Percentiles rank a stretch among this genome's conserved stretches.
phyloP scores from a whole-genome alignment of 1,140 invertebrate genomes.

The Chionoecetes opilio region DNA sequence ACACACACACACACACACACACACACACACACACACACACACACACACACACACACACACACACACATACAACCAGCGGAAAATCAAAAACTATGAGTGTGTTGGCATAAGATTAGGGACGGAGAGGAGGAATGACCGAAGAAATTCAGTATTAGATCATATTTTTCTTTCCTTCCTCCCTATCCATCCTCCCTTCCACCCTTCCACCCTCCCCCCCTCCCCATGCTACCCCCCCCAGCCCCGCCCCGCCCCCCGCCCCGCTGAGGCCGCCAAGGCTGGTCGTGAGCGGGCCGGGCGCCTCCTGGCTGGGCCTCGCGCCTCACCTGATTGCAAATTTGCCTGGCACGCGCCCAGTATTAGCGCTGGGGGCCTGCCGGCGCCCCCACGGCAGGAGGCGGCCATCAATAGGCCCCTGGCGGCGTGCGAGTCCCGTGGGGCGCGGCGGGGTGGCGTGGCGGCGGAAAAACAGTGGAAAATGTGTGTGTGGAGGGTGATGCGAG shows the following conservation, averaged over 20 bases:
- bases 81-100: no score
- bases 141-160: constrained; percentile 31
- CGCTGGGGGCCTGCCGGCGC: background rate
- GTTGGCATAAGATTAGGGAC: background rate
- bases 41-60: constrained; percentile 25
- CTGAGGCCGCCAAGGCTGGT: constrained; percentile 13
- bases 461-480: background rate
- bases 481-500: background rate
- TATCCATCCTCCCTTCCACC: background rate
- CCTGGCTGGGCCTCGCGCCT: background rate
- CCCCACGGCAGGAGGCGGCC: background rate
- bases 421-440: background rate
- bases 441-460: background rate
- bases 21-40: constrained; percentile 25
- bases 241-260: background rate
- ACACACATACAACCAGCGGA: background rate
- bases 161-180: background rate
- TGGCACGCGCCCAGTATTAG: background rate
- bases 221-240: background rate
- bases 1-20: constrained; percentile 24
- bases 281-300: background rate
- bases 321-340: background rate
- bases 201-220: background rate
- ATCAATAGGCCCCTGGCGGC: background rate
- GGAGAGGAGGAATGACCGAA: background rate